A percentile compares a stretch with the other conserved stretches of the same genome.
Evolutionary conservation across 2,797 vertebrate species (phyloP).

Genomic region (Pampus argenteus): DNA sequence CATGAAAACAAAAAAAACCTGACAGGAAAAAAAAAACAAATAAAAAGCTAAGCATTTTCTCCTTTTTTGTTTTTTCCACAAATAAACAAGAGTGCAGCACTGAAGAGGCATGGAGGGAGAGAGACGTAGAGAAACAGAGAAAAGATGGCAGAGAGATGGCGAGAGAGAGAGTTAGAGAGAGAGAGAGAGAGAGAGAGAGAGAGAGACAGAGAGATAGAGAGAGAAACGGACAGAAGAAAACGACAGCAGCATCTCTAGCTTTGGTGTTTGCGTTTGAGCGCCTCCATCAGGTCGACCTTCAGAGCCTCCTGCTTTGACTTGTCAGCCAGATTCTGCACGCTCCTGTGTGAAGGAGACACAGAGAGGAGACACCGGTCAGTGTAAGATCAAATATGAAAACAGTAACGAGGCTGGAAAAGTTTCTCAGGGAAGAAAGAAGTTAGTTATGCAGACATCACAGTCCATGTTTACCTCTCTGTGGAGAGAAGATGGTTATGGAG

Average conservation of each 20-base stretch:
- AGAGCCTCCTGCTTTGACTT: slow-evolving; percentile 96
- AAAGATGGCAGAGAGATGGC: slow-evolving; percentile 68
- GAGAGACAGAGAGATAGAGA: slow-evolving; percentile 35
- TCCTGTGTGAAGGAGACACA: slow-evolving; percentile 83
- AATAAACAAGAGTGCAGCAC: slow-evolving; percentile 79
- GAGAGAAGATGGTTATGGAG: slow-evolving; percentile 1
- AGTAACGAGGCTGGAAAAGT: background rate
- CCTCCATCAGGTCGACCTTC: slow-evolving; percentile 94
- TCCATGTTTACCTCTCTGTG: slow-evolving; percentile 21
- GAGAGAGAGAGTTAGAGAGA: no score
- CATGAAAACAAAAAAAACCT: slow-evolving; percentile 58
- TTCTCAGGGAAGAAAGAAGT: slow-evolving; percentile 4
- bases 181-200: slow-evolving; percentile 50
- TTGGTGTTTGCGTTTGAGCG: slow-evolving; percentile 96
- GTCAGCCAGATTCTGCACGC: slow-evolving; percentile 94
- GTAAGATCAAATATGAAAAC: background rate
- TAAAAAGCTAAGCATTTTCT: slow-evolving; percentile 80
- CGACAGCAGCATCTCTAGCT: slow-evolving; percentile 85
- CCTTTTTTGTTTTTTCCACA: slow-evolving; percentile 77
- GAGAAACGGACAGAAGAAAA: slow-evolving; percentile 35
- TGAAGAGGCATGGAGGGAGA: slow-evolving; percentile 70
- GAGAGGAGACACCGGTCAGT: slow-evolving; percentile 38
- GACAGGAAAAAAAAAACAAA: slow-evolving; percentile 46
- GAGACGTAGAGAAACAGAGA: slow-evolving; percentile 70
- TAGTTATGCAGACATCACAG: slow-evolving; percentile 24